Evolutionary conservation across 1,140 invertebrate genomes (phyloP).

Genomic region (Carposina sasakii): DNA sequence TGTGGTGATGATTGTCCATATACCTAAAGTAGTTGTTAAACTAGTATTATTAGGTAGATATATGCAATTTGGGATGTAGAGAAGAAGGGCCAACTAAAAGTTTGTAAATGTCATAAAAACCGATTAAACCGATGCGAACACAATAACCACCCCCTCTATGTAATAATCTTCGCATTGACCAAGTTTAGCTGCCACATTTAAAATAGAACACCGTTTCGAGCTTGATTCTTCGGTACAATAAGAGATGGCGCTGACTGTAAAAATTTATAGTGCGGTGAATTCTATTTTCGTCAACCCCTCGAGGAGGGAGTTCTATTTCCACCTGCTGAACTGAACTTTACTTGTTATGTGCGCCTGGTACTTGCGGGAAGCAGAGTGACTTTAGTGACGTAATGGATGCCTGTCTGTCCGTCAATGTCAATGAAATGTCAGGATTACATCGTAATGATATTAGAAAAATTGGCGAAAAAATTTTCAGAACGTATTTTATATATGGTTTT

Average conservation of each 20-base stretch:
- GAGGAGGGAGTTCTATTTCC: not conserved
- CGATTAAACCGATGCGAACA: no score
- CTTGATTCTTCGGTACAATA: not conserved
- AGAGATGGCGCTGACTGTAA: conserved; percentile 4
- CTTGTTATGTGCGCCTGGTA: conserved; percentile 51
- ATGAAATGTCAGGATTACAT: no score
- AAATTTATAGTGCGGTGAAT: not conserved
- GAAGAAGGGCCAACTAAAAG: no score
- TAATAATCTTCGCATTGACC: no score
- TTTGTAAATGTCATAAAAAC: no score
- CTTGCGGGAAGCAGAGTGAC: conserved; percentile 38
- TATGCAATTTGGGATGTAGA: no score
- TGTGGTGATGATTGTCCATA: no score
- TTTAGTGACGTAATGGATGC: conserved; percentile 54
- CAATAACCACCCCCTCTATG: no score
- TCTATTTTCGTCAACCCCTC: not conserved
- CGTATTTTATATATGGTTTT: no score
- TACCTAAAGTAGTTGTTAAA: no score
- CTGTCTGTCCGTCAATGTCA: conserved; percentile 50
- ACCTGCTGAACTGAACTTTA: not conserved
- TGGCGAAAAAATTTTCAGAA: not conserved
- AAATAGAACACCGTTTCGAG: not conserved
- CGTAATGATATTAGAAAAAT: not conserved
- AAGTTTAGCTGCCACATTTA: not conserved
- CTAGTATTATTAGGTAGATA: no score